A percentile compares a stretch with the other conserved stretches of the same genome.
phyloP scores from a whole-genome alignment of 2,113 vertebrate genomes.

The Trichechus manatus region DNA sequence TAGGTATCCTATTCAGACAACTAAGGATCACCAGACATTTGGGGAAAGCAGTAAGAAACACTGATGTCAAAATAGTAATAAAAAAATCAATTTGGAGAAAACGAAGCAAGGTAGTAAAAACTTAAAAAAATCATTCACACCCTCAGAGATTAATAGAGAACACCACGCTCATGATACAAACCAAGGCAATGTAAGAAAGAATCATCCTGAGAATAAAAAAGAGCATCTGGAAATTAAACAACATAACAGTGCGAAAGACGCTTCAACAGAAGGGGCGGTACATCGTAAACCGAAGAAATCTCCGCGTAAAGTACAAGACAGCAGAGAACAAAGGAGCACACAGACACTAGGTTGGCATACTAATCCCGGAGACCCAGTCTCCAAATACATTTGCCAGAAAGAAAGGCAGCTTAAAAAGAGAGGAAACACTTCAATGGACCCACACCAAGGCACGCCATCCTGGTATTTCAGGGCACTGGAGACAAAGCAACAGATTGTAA shows the following conservation, averaged over 20 bases:
- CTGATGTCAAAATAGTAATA: neutral
- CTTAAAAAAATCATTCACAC: neutral
- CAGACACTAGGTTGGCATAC: neutral
- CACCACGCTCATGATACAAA: neutral
- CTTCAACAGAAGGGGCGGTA: neutral
- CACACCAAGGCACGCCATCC: neutral
- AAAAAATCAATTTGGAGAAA: constrained; percentile 26
- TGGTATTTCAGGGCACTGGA: neutral
- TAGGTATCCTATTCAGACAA: neutral
- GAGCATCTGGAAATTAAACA: neutral
- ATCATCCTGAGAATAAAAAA: neutral
- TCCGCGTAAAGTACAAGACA: neutral
- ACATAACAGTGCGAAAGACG: neutral
- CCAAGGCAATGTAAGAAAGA: neutral
- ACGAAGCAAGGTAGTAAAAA: neutral
- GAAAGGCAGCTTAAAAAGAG: neutral
- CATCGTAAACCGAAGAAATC: neutral
- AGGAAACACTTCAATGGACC: neutral
- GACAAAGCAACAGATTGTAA: neutral
- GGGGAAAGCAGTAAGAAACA: neutral
- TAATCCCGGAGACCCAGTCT: neutral
- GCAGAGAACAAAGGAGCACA: neutral
- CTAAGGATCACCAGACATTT: neutral
- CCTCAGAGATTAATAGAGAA: neutral
- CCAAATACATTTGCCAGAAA: neutral